phyloP scores from a whole-genome alignment of 1,140 invertebrate genomes.

The Zeugodacus cucurbitae region DNA sequence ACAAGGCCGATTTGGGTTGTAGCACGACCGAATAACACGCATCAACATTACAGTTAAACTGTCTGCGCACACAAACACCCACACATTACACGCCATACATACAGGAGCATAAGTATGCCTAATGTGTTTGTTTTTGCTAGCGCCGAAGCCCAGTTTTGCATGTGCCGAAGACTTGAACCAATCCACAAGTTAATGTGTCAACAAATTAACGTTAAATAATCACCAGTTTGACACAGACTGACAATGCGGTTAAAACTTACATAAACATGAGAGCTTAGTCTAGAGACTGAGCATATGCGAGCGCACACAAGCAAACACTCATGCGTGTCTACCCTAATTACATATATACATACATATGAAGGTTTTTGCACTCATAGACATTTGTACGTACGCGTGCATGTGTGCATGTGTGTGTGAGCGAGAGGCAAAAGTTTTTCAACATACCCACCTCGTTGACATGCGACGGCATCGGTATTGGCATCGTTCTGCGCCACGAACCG shows the following conservation, averaged over 20 bases:
- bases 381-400: too few species aligned
- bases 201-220: conserved; percentile 30
- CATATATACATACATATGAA: too few species aligned
- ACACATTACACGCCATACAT: neutral
- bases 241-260: neutral
- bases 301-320: neutral
- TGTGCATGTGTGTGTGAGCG: neutral
- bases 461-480: neutral
- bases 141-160: neutral
- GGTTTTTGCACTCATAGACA: too few species aligned
- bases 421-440: neutral
- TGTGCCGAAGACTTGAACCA: neutral
- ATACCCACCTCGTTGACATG: neutral
- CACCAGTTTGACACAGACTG: neutral
- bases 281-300: too few species aligned
- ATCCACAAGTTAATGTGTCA: conserved; percentile 3
- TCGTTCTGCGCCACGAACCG: neutral
- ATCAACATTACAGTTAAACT: neutral
- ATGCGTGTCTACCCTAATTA: too few species aligned
- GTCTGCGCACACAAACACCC: neutral
- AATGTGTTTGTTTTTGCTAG: neutral
- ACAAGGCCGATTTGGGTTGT: neutral
- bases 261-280: neutral
- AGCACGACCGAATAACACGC: neutral
- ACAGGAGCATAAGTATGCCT: neutral